Percentiles rank a stretch among this genome's conserved stretches.
Conservation (phyloP, 2,797 vertebrate genomes). For the Sebastes itinus region DNA sequence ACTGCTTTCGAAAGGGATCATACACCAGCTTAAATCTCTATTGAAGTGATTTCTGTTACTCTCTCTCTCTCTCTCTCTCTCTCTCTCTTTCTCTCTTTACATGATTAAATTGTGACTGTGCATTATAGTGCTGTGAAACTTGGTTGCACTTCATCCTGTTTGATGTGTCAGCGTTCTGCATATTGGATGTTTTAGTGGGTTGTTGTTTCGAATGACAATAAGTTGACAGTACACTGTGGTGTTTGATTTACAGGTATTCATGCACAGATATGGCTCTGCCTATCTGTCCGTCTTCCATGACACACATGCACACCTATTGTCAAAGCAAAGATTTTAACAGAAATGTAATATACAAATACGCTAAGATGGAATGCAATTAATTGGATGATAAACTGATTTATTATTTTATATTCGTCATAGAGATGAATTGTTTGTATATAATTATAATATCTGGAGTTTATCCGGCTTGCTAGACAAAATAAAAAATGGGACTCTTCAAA, state of each 20-base stretch:
- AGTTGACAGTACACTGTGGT: not conserved
- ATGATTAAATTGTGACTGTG: not conserved
- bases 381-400: not conserved
- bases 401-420: not conserved
- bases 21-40: not conserved
- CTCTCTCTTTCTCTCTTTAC: not conserved
- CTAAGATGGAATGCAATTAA: not conserved
- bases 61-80: not conserved
- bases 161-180: not conserved
- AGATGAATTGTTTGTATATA: not conserved
- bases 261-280: not conserved
- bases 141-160: not conserved
- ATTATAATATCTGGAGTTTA: not conserved
- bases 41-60: not conserved
- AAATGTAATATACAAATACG: not conserved
- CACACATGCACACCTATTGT: not conserved
- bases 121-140: not conserved
- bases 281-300: not conserved
- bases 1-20: constrained; percentile 12
- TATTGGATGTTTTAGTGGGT: not conserved
- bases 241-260: not conserved
- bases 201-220: not conserved
- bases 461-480: not conserved
- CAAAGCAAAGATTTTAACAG: not conserved
- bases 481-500: not conserved